Evolutionary conservation across 2,888 invertebrate species (phyloP).

Genomic region (Cremastinae sp.): DNA sequence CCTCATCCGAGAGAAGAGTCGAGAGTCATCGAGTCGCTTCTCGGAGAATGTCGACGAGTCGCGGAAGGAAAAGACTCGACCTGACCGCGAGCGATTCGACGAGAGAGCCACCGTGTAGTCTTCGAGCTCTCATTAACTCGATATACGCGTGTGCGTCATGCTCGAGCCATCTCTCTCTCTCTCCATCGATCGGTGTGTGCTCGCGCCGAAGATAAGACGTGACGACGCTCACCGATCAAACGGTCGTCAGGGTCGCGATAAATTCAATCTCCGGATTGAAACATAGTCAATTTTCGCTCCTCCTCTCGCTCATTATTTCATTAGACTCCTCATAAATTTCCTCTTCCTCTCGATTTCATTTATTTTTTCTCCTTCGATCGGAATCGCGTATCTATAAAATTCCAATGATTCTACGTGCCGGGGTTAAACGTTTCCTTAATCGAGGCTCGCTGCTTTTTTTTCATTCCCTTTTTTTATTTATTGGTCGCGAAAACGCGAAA

Average conservation of each 20-base stretch:
- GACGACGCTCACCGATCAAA: constrained; percentile 1
- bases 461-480: neutral
- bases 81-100: constrained; percentile 42
- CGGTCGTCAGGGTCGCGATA: no score
- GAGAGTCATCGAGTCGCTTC: constrained; percentile 66
- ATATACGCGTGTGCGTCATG: neutral
- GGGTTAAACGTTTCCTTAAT: neutral
- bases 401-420: neutral
- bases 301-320: neutral
- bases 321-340: no score
- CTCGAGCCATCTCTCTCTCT: constrained; percentile 20
- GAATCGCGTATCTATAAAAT: neutral
- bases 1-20: neutral
- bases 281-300: no score
- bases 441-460: constrained; percentile 5
- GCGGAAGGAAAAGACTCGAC: constrained; percentile 70
- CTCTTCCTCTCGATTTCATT: no score
- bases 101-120: constrained; percentile 26
- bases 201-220: constrained; percentile 4
- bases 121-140: constrained; percentile 9
- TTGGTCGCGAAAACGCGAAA: constrained; percentile 26
- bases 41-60: constrained; percentile 68
- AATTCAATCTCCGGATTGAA: no score
- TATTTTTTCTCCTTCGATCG: neutral
- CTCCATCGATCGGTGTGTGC: neutral